A percentile compares a stretch with the other conserved stretches of the same genome.
Conservation (phyloP, 2,797 vertebrate genomes). For the Calcarius lapponicus region DNA sequence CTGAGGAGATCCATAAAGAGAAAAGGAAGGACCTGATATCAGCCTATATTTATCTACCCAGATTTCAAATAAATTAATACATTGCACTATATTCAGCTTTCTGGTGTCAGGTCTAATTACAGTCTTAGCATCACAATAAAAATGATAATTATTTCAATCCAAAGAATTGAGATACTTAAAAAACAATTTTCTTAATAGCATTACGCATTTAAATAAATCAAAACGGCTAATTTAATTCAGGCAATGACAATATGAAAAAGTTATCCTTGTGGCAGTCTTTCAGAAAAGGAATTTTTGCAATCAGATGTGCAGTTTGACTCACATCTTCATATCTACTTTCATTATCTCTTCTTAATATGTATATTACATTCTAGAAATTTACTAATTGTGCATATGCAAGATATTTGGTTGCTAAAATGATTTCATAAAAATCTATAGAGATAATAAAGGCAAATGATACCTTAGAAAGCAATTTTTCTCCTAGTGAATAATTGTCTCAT, state of each 20-base stretch:
- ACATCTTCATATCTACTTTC: slow-evolving; percentile 5
- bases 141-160: slow-evolving; percentile 49
- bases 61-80: slow-evolving; percentile 25
- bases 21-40: not conserved
- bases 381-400: not conserved
- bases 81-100: not conserved
- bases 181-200: slow-evolving; percentile 59
- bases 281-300: not conserved
- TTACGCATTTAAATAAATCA: slow-evolving; percentile 56
- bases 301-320: not conserved
- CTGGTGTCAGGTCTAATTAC: slow-evolving; percentile 34
- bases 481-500: not conserved
- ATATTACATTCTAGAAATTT: not conserved
- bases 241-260: not conserved
- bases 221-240: slow-evolving; percentile 43
- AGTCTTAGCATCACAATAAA: slow-evolving; percentile 50
- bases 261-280: slow-evolving; percentile 22
- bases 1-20: not conserved
- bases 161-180: slow-evolving; percentile 35
- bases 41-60: not conserved
- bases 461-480: not conserved
- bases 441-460: not conserved
- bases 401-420: not conserved
- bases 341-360: not conserved
- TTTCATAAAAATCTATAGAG: not conserved